Base-by-base conservation (phyloP, 2,888 invertebrate genomes). In the Amitus sp. region DNA sequence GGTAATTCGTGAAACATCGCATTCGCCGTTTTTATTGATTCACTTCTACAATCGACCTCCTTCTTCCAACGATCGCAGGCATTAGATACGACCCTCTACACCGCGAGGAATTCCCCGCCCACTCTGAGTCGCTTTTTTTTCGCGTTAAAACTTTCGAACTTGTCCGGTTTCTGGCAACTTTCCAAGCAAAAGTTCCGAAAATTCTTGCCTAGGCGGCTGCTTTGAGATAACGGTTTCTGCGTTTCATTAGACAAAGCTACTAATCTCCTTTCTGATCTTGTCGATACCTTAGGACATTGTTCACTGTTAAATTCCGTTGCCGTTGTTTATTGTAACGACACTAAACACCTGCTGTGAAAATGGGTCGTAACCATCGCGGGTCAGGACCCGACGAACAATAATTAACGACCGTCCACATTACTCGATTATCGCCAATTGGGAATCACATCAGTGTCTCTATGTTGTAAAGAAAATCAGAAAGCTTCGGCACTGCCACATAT, bases 331-430 rank as follows among this genome's bases (percentile, higher is more conserved):
- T 40, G 19, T 40, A 17, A 18, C 40, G 51, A 46, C 53, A 62
- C 53, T 49, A 64, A 66, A 58, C 62, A 65, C 57, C 65, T 59
- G 62, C 53, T 34, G 62, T 54, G 62, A 58, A 62, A 67, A 58
- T 58, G 58, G 64, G 56, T 66, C 62, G 62, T 52, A n/a, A 37
- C 18, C 28, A 45, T 48, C 37, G 46, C n/a, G 19, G 40, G 40
- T 40, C 40, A 19, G 39, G 46, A 52, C 58, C 48, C 48, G 46
- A 39, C 53, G 49, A 47, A 65, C 64, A 67, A 71, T 73, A 74
- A 72, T 72, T 72, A 74, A 71, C 70, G 72, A 71, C 69, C 66
- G 67, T 65, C 64, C 67, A 66, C 62, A 57, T 68, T 62, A 67
- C 62, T 55, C 68, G 70, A 71, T 72, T 69, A 73, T 70, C 72